A percentile compares a stretch with the other conserved stretches of the same genome.
Conservation (phyloP, 2,888 invertebrate genomes). For the Acrobasis suavella region DNA sequence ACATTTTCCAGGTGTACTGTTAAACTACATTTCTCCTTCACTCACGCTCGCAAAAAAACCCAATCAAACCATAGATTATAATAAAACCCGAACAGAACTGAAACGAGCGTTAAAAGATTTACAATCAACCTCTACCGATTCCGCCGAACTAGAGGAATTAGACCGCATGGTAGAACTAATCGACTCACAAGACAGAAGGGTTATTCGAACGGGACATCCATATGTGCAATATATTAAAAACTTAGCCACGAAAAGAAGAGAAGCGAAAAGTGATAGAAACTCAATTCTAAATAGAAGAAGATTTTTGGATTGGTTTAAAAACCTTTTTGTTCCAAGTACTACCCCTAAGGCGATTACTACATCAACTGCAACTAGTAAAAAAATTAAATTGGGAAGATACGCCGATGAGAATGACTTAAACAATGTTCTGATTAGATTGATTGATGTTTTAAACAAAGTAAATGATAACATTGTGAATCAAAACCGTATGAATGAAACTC, state of each 20-base stretch:
- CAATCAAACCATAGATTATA: too few relatives aligned
- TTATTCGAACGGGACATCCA: background rate
- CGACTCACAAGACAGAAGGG: background rate
- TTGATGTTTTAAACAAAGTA: background rate
- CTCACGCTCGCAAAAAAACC: too few relatives aligned
- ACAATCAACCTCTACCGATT: background rate
- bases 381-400: background rate
- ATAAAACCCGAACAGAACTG: background rate
- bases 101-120: background rate
- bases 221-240: background rate
- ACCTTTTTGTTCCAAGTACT: background rate
- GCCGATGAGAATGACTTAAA: background rate
- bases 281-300: background rate
- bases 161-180: background rate
- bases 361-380: background rate
- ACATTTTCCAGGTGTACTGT: too few relatives aligned
- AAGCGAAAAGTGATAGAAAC: background rate
- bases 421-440: background rate
- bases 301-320: background rate
- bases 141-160: background rate
- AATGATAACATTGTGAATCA: background rate
- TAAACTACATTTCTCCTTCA: too few relatives aligned
- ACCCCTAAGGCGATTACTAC: background rate
- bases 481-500: background rate
- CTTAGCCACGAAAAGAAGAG: background rate